Evolutionary conservation across 2,888 invertebrate species (phyloP), one percentile per base, ranked within the genome.

Genomic region (Catocala fraxini): DNA sequence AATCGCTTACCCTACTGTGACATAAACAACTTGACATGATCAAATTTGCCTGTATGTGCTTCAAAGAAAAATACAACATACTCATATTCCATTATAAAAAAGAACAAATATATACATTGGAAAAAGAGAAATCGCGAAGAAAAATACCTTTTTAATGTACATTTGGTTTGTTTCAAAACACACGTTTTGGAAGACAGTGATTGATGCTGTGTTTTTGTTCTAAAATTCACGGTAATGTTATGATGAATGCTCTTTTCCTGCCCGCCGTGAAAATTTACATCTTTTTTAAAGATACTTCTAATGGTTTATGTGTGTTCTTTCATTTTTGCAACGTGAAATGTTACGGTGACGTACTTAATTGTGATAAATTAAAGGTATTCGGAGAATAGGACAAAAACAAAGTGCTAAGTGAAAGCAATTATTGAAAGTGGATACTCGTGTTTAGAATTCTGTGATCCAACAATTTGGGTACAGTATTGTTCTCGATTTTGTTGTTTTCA

Each of bases 131-230:
- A 79, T 25, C 25, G 3, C 4, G 25, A 25, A 25, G 4, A 25
- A 25, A 25, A 25, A 25, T 25, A 73, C 71, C 74, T 79, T 75
- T 77, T 77, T 70, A 71, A 75, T 61, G 59, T 68, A 65, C 71
- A 68, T 75, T 73, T 65, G 57, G 77, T 77, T 64, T 62, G 58
- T 56, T 52, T 54, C 48, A 66, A 75, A 68, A 68, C 81, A 76
- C 73, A 76, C 79, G 72, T 75, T 76, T 71, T 77, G 76, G 68
- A 68, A 56, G 88, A 86, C 87, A 82, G 72, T 82, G 89, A 89
- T 86, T 84, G 87, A 89, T 89, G 84, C 43, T 41, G 52, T 61
- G 71, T 77, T 77, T 88, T 88, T 88, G 86, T 89, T 88, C 83
- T 77, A 72, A 77, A 83, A 75, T 66, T 46, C 58, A 67, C 75